Percentiles rank a stretch among this genome's conserved stretches.
Conservation (phyloP, 2,888 invertebrate species). For the Coleophora deauratella region DNA sequence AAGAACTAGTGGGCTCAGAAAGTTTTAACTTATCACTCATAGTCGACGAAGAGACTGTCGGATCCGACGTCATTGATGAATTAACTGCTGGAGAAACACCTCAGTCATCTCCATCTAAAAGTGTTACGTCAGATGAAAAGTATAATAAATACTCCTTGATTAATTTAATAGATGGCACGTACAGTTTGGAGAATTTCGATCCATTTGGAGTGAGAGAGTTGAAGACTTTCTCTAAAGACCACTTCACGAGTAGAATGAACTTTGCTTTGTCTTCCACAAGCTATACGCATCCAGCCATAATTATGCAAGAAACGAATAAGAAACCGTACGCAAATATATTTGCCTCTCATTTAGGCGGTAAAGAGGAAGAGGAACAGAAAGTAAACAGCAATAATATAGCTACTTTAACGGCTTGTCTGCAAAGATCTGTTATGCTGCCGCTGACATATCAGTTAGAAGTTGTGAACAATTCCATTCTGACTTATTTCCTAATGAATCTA, state of each 20-base stretch:
- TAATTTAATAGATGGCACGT: conserved; percentile 64
- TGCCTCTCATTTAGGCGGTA: conserved; percentile 31
- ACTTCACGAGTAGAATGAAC: conserved; percentile 42
- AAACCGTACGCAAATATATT: conserved; percentile 58
- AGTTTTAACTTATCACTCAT: conserved; percentile 61
- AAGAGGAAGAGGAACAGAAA: conserved; percentile 38
- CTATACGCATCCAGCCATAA: conserved; percentile 53
- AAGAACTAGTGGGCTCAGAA: conserved; percentile 44
- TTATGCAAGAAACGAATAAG: conserved; percentile 59
- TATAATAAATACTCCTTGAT: conserved; percentile 42
- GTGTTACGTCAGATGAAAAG: conserved; percentile 17
- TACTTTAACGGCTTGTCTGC: conserved; percentile 74
- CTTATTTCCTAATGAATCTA: conserved; percentile 78
- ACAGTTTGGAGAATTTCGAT: conserved; percentile 57
- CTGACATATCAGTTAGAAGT: conserved; percentile 79
- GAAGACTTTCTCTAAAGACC: conserved; percentile 34
- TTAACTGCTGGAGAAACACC: conserved; percentile 26
- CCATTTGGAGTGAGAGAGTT: conserved; percentile 56
- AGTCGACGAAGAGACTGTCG: conserved; percentile 44
- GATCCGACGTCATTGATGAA: conserved; percentile 31
- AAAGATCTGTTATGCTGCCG: conserved; percentile 80
- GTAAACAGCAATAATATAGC: conserved; percentile 56
- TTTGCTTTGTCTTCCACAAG: conserved; percentile 34
- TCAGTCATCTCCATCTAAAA: conserved; percentile 42
- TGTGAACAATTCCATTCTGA: conserved; percentile 81